Percentiles rank a stretch among this genome's conserved stretches.
Conservation (phyloP, 2,888 invertebrate genomes). For the Drosophila dives region DNA sequence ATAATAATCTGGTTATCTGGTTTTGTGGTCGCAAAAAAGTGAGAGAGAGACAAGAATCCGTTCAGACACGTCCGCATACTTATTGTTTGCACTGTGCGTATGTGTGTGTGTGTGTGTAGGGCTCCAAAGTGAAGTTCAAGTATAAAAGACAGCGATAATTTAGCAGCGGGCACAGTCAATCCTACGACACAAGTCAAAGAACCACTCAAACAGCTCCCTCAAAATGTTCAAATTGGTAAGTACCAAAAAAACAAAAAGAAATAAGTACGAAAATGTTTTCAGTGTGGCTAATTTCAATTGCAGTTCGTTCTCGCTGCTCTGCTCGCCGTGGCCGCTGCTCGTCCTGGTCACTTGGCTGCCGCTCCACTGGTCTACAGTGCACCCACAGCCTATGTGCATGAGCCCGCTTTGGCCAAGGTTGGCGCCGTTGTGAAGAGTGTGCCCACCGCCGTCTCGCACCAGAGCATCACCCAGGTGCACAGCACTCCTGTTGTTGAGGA, state of each 20-base stretch:
- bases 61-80: constrained; percentile 68
- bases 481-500: constrained; percentile 80
- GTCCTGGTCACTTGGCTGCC: constrained; percentile 74
- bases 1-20: constrained; percentile 71
- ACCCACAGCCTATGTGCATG: constrained; percentile 71
- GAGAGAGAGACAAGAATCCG: constrained; percentile 58
- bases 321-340: constrained; percentile 82
- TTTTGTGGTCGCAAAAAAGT: constrained; percentile 34
- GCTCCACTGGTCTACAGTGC: constrained; percentile 67
- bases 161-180: constrained; percentile 60
- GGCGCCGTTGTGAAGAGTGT: constrained; percentile 83
- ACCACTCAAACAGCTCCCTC: constrained; percentile 50
- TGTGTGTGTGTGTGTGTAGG: constrained; percentile 19
- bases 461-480: constrained; percentile 86
- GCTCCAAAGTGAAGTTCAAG: constrained; percentile 70
- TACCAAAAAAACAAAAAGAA: not conserved
- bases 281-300: constrained; percentile 1
- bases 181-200: constrained; percentile 80
- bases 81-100: constrained; percentile 54
- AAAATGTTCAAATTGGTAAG: constrained; percentile 85
- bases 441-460: constrained; percentile 86
- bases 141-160: constrained; percentile 77
- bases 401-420: constrained; percentile 79
- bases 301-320: constrained; percentile 82
- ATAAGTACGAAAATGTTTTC: not conserved